Conservation (phyloP, 2,113 vertebrate species). For the Brachionichthys hirsutus region DNA sequence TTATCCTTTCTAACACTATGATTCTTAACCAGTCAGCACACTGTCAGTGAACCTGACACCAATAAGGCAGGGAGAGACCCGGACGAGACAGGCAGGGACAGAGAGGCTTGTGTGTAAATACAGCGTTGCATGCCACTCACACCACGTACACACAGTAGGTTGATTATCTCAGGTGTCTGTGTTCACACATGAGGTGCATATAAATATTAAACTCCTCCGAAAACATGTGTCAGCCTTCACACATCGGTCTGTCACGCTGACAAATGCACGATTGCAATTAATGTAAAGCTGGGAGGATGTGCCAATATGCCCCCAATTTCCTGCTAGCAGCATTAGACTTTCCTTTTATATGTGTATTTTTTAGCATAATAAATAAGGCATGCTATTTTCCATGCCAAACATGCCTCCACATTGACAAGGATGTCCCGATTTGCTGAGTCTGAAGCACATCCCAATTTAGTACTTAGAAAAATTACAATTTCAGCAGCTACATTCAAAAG, state of each 20-base stretch:
- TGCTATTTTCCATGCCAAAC: conserved; percentile 58
- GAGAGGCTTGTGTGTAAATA: conserved; percentile 63
- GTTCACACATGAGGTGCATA: conserved; percentile 65
- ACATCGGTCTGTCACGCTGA: conserved; percentile 68
- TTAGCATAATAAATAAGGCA: conserved; percentile 67
- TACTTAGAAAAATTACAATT: conserved; percentile 45
- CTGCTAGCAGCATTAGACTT: conserved; percentile 49
- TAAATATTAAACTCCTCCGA: conserved; percentile 69
- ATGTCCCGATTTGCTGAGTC: conserved; percentile 65
- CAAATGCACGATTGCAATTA: conserved; percentile 65
- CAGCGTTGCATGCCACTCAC: conserved; percentile 40
- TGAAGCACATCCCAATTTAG: conserved; percentile 50
- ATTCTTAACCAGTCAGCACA: conserved; percentile 61
- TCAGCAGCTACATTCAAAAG: conserved; percentile 40
- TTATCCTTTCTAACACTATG: conserved; percentile 23
- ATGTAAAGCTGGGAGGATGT: conserved; percentile 63
- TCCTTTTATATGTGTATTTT: conserved; percentile 54
- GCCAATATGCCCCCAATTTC: conserved; percentile 70
- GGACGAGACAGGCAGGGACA: conserved; percentile 51
- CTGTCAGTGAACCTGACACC: conserved; percentile 47
- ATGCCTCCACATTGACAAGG: conserved; percentile 50
- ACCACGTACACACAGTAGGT: conserved; percentile 33
- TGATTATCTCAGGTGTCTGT: conserved; percentile 70
- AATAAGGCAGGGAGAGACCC: conserved; percentile 33
- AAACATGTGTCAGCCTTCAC: conserved; percentile 67